phyloP scores from a whole-genome alignment of 1,140 invertebrate genomes.

The Eulimnadia texana region DNA sequence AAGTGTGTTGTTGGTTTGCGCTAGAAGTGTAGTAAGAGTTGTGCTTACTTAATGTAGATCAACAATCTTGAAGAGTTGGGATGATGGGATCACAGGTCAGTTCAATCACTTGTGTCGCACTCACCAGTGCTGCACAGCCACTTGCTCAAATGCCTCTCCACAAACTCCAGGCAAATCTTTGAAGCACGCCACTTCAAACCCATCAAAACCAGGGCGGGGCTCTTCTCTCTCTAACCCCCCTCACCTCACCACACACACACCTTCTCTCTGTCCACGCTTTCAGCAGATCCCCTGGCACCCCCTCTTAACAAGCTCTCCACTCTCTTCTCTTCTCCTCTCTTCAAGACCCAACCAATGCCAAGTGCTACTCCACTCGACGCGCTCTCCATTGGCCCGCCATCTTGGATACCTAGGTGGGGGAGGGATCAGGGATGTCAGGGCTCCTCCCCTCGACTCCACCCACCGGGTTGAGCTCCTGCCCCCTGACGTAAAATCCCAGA shows the following conservation, averaged over 20 bases:
- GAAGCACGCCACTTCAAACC: conserved; percentile 12
- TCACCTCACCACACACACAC: too few species aligned
- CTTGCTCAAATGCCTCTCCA: conserved; percentile 13
- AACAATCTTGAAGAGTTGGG: conserved; percentile 10
- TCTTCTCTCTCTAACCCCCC: background rate
- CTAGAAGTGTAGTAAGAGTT: conserved; percentile 1
- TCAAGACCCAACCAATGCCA: conserved; percentile 8
- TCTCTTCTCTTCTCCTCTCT: conserved; percentile 1
- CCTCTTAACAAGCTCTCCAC: conserved; percentile 8
- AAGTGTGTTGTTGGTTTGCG: conserved; percentile 2
- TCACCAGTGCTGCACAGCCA: conserved; percentile 10
- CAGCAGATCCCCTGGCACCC: too few species aligned
- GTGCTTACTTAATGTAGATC: conserved; percentile 13
- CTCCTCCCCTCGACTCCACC: too few species aligned
- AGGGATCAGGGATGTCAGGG: too few species aligned
- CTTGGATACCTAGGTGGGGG: too few species aligned
- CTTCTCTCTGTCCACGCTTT: background rate
- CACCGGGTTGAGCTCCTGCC: too few species aligned
- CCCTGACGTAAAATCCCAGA: too few species aligned
- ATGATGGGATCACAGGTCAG: conserved; percentile 14
- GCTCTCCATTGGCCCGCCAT: background rate
- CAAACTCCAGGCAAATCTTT: conserved; percentile 11
- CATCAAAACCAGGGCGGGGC: conserved; percentile 8
- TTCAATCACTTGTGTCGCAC: conserved; percentile 14
- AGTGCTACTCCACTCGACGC: background rate